Base-by-base conservation (phyloP, 2,888 invertebrate genomes). In the Epinotia nisella region DNA sequence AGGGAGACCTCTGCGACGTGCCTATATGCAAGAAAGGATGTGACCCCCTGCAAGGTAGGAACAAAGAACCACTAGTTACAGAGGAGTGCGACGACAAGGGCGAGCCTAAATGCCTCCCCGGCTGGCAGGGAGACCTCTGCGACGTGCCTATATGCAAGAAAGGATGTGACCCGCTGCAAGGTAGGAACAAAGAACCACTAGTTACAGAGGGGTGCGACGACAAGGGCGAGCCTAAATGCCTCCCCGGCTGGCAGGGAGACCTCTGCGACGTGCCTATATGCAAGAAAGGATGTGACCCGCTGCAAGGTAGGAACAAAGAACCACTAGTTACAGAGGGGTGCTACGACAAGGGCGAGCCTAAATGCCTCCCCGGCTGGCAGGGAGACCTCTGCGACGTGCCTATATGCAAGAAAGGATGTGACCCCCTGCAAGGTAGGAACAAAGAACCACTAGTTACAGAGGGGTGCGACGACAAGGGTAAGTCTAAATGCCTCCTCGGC, bases 331-430 rank as follows among this genome's bases (percentile, higher is more conserved):
- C 15, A 45, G 39, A 0, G 39, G 0, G 41, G 15, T 11, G 41
- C 0, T 5, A 29, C 0, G 7, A 29, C 29, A 5, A 7, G 79
- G 98, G 98, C 0, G 97, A 97, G 83, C 97, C 97, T 59, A 96
- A 97, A 87, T 99, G 99, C 85, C 90, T 97, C 75, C 96, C 96
- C 5, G 98, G 98, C 53, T 97, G 97, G 97, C 96, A 96, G 72
- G 98, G 98, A 0, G 97, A 97, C 82, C 95, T 98, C 58, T 98
- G 98, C 86, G 97, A 98, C 85, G 97, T 97, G 77, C 98, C 98
- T 2, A 96, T 96, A 81, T 98, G 98, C 89, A 95, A 96, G 78
- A 96, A 96, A 75, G 97, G 97, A 24, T 98, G 98, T 85, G 97
- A 98, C 89, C 97, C 97, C 2, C 94, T 97, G 82, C 97, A 98